phyloP scores from a whole-genome alignment of 1,140 invertebrate species.

The Sitophilus oryzae region DNA sequence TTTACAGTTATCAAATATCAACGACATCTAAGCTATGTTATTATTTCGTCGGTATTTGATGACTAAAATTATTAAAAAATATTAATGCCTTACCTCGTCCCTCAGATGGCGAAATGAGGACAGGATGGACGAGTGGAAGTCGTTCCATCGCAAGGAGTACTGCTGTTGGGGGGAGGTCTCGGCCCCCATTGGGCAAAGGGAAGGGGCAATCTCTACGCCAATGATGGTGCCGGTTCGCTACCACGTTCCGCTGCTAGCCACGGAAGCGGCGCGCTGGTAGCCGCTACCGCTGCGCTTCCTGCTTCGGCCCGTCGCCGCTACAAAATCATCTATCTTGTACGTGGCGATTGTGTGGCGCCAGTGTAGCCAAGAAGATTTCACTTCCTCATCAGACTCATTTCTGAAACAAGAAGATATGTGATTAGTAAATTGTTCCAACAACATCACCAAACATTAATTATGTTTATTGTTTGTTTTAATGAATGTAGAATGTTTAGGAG shows the following conservation, averaged over 20 bases:
- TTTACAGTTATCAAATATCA: too few relatives aligned
- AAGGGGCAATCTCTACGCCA: conserved; percentile 45
- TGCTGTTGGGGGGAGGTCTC: conserved; percentile 61
- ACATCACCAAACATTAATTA: too few relatives aligned
- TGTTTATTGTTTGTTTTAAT: too few relatives aligned
- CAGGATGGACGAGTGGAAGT: conserved; percentile 84
- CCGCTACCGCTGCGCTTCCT: conserved; percentile 4
- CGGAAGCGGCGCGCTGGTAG: too few relatives aligned
- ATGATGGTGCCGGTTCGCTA: conserved; percentile 40
- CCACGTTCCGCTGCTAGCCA: conserved; percentile 3
- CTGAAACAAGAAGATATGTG: too few relatives aligned
- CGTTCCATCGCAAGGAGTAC: conserved; percentile 89
- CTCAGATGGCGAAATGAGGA: conserved; percentile 78
- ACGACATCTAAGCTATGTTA: too few relatives aligned
- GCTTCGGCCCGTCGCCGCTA: conserved; percentile 4
- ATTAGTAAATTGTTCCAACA: too few relatives aligned
- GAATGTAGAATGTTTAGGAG: too few relatives aligned
- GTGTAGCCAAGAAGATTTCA: too few relatives aligned
- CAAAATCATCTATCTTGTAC: not conserved
- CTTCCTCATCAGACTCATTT: too few relatives aligned
- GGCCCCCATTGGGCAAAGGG: conserved; percentile 48
- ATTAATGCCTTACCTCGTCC: conserved; percentile 53
- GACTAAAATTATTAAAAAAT: conserved; percentile 1
- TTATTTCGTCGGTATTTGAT: too few relatives aligned
- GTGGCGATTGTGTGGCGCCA: too few relatives aligned